A percentile compares a stretch with the other conserved stretches of the same genome.
Conservation (phyloP, 2,113 vertebrate species). For the Hyaena hyaena region DNA sequence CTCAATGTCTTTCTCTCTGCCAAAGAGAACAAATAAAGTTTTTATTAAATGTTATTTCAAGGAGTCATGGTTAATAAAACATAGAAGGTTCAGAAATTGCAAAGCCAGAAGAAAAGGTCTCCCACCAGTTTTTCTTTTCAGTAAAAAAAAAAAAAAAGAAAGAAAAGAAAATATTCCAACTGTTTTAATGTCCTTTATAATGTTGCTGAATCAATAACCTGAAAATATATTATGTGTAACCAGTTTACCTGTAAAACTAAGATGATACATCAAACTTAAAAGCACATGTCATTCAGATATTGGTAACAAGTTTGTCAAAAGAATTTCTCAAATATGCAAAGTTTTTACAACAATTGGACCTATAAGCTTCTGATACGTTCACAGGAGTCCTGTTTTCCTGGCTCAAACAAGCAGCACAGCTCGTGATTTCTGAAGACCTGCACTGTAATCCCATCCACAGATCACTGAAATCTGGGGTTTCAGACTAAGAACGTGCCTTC, state of each 20-base stretch:
- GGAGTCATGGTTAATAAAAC: background rate
- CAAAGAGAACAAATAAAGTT: conserved; percentile 42
- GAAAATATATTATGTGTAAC: background rate
- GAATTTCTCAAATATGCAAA: conserved; percentile 1
- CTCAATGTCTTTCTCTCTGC: conserved; percentile 98
- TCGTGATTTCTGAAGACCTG: background rate
- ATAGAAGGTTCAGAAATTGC: background rate
- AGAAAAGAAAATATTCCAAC: background rate
- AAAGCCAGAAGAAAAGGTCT: conserved; percentile 7
- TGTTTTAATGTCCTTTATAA: conserved; percentile 20
- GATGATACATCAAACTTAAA: conserved; percentile 8
- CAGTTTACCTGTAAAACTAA: conserved; percentile 36
- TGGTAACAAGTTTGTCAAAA: background rate
- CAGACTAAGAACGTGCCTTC: background rate
- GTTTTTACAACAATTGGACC: background rate
- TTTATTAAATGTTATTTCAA: background rate
- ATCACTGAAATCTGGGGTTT: background rate
- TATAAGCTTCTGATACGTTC: background rate
- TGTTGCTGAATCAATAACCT: background rate
- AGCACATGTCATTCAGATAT: background rate
- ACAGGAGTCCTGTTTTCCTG: background rate
- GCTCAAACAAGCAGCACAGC: background rate
- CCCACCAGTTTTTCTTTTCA: background rate
- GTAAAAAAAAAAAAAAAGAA: background rate
- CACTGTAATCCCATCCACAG: background rate